Evolutionary conservation across 2,888 invertebrate genomes (phyloP), one percentile per base, ranked within the genome.

Genomic region (Hetaerina titia): DNA sequence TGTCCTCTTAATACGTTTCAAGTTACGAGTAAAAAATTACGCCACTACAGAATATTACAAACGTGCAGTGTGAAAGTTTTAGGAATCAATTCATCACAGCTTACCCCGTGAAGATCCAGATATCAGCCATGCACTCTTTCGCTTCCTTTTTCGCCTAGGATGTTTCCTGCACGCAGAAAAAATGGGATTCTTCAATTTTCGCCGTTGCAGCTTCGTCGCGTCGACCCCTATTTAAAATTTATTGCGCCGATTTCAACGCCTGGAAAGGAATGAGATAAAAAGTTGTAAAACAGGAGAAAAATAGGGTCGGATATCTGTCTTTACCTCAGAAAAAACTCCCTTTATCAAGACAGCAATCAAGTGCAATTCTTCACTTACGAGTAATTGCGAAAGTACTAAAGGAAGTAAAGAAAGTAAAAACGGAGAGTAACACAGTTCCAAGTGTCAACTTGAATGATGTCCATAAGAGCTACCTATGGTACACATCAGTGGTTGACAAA

Each of bases 21-120:
- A 9, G 81, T 13, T 7, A 31, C 9, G 11, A 81, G 25, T 9
- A 25, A 19, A 25, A n/a, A 74, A 11, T 15, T 11, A 31, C 45
- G 2, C 31, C 81, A 31, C 31, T 31, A 25, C 25, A 81, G 81
- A n/a, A 31, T 7, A 31, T 9, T 31, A 81, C 25, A 15, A 13
- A 11, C 9, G 81, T 25, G 22, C 69, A n/a, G n/a, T 9, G 81
- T 25, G 11, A 11, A 1, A 81, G 81, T 81, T 31, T 81, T 74
- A 31, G 81, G 11, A 81, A 25, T 25, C 25, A 22, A 81, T 81
- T 81, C 4, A n/a, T 13, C 31, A 2, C 81, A 31, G 31, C 81
- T 81, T 31, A 81, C 81, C 81, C 81, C 81, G 81, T 81, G 13
- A 81, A 81, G 31, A 81, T 81, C 81, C 81, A 81, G 11, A 31